Evolutionary conservation across 1,140 invertebrate genomes (phyloP).

Genomic region (Hormaphis cornu): DNA sequence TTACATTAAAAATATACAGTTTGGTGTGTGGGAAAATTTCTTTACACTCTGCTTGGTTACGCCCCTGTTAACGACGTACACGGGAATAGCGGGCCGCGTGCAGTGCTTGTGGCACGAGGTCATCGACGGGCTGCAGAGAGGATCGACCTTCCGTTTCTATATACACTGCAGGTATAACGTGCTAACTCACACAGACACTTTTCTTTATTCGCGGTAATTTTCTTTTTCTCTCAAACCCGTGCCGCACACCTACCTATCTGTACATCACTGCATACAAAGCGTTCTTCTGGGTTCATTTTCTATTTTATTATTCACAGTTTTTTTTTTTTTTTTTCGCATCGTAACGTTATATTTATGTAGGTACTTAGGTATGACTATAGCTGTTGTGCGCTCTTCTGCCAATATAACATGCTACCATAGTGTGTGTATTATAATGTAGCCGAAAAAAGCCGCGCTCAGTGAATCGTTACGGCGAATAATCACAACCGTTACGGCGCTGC

Average conservation of each 20-base stretch:
- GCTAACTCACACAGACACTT: background rate
- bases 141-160: slow-evolving; percentile 11
- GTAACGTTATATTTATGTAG: background rate
- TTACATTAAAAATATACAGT: no score
- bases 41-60: no score
- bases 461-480: slow-evolving; percentile 1
- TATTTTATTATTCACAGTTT: background rate
- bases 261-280: no score
- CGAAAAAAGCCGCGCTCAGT: slow-evolving; percentile 10
- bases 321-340: background rate
- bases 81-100: no score
- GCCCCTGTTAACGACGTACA: background rate
- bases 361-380: background rate
- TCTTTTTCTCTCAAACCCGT: background rate
- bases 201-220: background rate
- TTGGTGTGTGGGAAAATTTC: no score
- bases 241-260: background rate
- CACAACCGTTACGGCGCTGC: slow-evolving; percentile 12
- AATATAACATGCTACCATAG: background rate
- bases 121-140: slow-evolving; percentile 20
- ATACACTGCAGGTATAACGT: no score
- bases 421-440: slow-evolving; percentile 7
- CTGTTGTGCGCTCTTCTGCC: background rate
- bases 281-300: background rate
- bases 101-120: background rate